phyloP scores from a whole-genome alignment of 2,113 vertebrate species.

The Vulpes ferrilata region DNA sequence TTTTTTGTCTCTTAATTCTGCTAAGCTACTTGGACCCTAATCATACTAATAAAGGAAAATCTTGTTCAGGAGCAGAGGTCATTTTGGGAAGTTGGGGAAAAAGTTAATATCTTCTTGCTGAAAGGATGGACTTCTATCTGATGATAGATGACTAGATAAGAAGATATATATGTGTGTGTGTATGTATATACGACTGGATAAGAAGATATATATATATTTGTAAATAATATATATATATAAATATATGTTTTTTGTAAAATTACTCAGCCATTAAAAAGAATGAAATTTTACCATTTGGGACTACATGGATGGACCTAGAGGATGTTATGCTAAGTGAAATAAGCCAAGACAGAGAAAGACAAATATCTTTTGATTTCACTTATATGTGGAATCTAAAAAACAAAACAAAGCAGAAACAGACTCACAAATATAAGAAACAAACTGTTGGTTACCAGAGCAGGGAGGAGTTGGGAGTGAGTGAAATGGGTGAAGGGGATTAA shows the following conservation, averaged over 20 bases:
- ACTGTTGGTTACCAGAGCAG: not conserved
- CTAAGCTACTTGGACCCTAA: not conserved
- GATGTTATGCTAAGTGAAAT: not conserved
- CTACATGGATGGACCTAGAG: not conserved
- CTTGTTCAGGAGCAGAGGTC: constrained; percentile 39
- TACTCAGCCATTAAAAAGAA: not conserved
- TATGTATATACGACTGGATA: not conserved
- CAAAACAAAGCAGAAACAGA: not conserved
- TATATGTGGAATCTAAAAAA: not conserved
- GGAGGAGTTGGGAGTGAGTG: not conserved
- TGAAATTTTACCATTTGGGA: not conserved
- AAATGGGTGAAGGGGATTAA: not conserved
- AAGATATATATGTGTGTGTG: not conserved
- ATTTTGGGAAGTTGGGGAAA: not conserved
- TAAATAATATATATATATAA: not conserved
- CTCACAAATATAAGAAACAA: not conserved
- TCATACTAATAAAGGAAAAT: not conserved
- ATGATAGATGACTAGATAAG: not conserved
- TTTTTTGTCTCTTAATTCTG: not conserved
- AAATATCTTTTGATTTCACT: not conserved
- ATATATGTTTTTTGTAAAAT: not conserved
- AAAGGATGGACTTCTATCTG: not conserved
- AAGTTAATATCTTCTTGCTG: not conserved
- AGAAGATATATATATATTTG: not conserved
- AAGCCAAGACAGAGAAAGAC: not conserved